Base-by-base conservation (phyloP, 1,140 invertebrate genomes). In the Megathymus violae region DNA sequence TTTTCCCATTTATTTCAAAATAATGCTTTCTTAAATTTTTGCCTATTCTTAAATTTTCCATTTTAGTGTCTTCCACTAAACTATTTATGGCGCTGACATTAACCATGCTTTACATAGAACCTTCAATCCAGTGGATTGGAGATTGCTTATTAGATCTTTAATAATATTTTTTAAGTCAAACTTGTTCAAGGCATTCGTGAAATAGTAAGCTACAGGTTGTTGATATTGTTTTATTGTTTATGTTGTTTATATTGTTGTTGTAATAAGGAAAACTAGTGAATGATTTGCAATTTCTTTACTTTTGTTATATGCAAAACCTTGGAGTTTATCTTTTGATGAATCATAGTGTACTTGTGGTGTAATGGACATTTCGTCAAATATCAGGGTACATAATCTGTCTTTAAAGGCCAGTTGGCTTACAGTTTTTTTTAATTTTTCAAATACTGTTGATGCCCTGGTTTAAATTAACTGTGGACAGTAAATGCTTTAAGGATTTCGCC, bases 351-450 rank as follows among this genome's bases (percentile, higher is more conserved):
- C 22, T 16, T 64, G 56, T 0, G 61, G 56, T 9, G 44, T 58
- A 13, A 71, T 7, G 5, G 48, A 69, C 63, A 73, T 67, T 52
- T 69, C 71, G 14, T 69, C 68, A 65, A 69, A 70, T 0, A 65
- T 65, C 1, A 66, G 43, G 13, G n/a, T 36, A 38, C 71, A 70
- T 6, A 64, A 11, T 11, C 63, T 27, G 31, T 74, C 65, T 25
- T 22, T n/a, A n/a, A 2, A 14, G 7, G 16, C 16, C 40, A 61
- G 22, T n/a, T 48, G 3, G 1, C 3, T 13, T 5, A 68, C 54
- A 34, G 52, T 40, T 11, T 64, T 36, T 52, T 70, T 64, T 34
- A 71, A 40, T 15, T 64, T 61, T 47, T 71, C 19, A 52, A 71
- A 74, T 3, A 69, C n/a, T n/a, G n/a, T n/a, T n/a, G n/a, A n/a